These are phyloP conservation scores for Erethizon dorsatum DNA, from an alignment of 2,797 vertebrate genomes.

Conservation along the genomic window DNA sequence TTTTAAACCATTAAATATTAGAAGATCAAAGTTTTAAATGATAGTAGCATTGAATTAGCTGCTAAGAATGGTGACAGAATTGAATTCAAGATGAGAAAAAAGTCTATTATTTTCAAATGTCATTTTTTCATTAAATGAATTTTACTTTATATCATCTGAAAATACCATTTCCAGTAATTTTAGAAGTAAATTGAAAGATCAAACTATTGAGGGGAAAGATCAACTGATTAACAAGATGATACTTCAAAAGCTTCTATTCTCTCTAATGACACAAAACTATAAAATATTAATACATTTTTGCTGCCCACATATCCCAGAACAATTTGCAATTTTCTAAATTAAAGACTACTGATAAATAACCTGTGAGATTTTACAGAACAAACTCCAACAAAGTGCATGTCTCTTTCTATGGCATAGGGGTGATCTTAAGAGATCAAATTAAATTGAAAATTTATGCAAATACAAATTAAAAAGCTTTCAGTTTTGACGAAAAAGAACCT, in stretches of 20 bases:
- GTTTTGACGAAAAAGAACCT: not conserved
- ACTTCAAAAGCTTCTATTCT: slow-evolving; percentile 75
- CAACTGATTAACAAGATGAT: slow-evolving; percentile 81
- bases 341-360: slow-evolving; percentile 41
- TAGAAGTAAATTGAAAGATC: slow-evolving; percentile 80
- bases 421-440: not conserved
- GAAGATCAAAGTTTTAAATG: slow-evolving; percentile 69
- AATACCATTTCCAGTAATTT: slow-evolving; percentile 83
- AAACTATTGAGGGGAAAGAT: slow-evolving; percentile 83
- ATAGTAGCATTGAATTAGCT: slow-evolving; percentile 46
- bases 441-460: slow-evolving; percentile 70
- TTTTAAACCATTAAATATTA: slow-evolving; percentile 75
- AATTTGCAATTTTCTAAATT: slow-evolving; percentile 69
- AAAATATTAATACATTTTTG: slow-evolving; percentile 78
- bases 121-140: slow-evolving; percentile 77
- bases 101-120: slow-evolving; percentile 78
- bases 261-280: slow-evolving; percentile 52
- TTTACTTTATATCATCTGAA: slow-evolving; percentile 84
- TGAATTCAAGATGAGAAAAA: slow-evolving; percentile 50
- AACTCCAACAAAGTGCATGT: not conserved
- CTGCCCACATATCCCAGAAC: slow-evolving; percentile 36
- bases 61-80: slow-evolving; percentile 67
- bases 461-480: slow-evolving; percentile 47
- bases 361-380: slow-evolving; percentile 19
- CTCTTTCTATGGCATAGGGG: not conserved